phyloP scores from a whole-genome alignment of 2,113 vertebrate genomes.

The Ptychochromis oligacanthus region DNA sequence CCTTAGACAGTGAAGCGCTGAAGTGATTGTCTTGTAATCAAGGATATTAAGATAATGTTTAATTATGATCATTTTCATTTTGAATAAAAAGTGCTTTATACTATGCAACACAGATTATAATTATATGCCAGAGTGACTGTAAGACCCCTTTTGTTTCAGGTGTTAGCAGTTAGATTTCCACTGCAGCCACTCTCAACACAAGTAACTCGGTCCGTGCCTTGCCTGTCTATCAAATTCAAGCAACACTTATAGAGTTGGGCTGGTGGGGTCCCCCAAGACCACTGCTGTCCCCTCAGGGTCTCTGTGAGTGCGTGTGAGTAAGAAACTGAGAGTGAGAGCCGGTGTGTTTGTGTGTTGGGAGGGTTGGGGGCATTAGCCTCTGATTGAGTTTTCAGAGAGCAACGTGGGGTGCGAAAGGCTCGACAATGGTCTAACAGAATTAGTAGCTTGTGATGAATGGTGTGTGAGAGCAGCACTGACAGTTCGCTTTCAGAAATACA shows the following conservation, averaged over 20 bases:
- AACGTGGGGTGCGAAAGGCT: slow-evolving; percentile 93
- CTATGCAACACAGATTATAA: slow-evolving; percentile 21
- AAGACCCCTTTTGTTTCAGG: neutral
- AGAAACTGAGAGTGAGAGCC: slow-evolving; percentile 59
- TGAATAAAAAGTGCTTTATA: slow-evolving; percentile 12
- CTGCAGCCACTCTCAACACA: slow-evolving; percentile 23
- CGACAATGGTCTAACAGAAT: slow-evolving; percentile 98
- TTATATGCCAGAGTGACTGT: slow-evolving; percentile 22
- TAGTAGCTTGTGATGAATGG: slow-evolving; percentile 98
- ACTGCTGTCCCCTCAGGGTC: slow-evolving; percentile 63
- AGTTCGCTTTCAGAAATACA: slow-evolving; percentile 93
- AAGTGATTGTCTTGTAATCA: slow-evolving; percentile 53
- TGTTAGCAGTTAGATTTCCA: neutral
- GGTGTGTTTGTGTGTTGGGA: slow-evolving; percentile 40
- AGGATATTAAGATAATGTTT: slow-evolving; percentile 55
- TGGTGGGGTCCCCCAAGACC: slow-evolving; percentile 63
- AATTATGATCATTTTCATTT: slow-evolving; percentile 56
- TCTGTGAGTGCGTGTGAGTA: slow-evolving; percentile 55
- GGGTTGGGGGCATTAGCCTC: slow-evolving; percentile 77
- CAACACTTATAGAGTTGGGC: slow-evolving; percentile 63
- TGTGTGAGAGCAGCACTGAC: slow-evolving; percentile 94
- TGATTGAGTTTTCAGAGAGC: slow-evolving; percentile 97
- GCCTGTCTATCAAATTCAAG: slow-evolving; percentile 65
- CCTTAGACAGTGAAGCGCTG: neutral
- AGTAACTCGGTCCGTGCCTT: slow-evolving; percentile 29